Percentiles rank a stretch among this genome's conserved stretches.
Conservation (phyloP, 2,797 vertebrate genomes). For the Valencia hispanica region DNA sequence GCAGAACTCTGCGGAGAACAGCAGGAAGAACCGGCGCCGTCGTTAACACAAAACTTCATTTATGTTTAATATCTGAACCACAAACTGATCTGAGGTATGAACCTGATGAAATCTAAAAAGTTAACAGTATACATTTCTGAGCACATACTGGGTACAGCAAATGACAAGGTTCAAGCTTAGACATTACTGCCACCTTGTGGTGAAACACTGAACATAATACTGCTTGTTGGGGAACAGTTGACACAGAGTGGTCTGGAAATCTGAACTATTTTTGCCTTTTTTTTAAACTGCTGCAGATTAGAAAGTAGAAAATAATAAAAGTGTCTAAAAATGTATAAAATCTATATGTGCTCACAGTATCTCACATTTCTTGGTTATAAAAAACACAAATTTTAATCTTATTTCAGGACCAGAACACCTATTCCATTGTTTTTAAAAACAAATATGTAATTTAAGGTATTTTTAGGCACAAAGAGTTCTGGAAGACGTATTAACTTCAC, state of each 20-base stretch:
- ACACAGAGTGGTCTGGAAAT: not conserved
- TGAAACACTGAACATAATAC: slow-evolving; percentile 10
- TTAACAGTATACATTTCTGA: not conserved
- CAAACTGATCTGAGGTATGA: too few relatives aligned
- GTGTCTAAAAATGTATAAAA: not conserved
- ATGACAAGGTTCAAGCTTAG: slow-evolving; percentile 1
- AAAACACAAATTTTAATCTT: not conserved
- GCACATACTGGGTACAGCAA: not conserved
- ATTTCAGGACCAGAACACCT: not conserved
- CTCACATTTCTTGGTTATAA: not conserved
- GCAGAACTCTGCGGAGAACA: slow-evolving; percentile 80
- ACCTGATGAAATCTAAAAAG: not conserved
- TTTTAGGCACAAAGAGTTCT: not conserved
- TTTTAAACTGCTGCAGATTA: not conserved
- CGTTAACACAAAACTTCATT: slow-evolving; percentile 30
- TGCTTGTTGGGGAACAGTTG: too few relatives aligned
- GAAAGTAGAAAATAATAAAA: not conserved
- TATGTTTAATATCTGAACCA: not conserved
- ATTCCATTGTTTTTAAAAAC: not conserved
- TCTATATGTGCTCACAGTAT: too few relatives aligned
- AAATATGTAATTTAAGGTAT: too few relatives aligned
- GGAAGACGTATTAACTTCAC: not conserved
- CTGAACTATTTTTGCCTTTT: too few relatives aligned
- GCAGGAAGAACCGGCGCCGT: slow-evolving; percentile 11
- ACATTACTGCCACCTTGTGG: slow-evolving; percentile 58